These are phyloP conservation scores for Auanema sp. DNA, from an alignment of 2,888 invertebrate genomes.

Conservation along the genomic window DNA sequence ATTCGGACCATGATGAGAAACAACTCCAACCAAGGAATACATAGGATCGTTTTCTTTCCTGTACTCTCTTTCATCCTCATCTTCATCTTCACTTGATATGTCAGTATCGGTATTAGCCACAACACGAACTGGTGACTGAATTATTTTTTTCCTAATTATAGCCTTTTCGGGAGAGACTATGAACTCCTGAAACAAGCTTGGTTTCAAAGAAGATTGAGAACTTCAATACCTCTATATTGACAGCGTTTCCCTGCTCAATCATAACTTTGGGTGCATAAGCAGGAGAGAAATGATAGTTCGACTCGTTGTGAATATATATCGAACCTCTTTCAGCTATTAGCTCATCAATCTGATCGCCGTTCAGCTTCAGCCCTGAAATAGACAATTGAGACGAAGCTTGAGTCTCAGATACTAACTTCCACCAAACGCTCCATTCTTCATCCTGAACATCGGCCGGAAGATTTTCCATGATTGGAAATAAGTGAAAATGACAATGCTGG, in stretches of 20 bases:
- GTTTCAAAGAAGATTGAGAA: background rate
- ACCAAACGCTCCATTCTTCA: background rate
- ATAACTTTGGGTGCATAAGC: background rate
- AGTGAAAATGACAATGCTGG: background rate
- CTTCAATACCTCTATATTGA: background rate
- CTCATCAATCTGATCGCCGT: background rate
- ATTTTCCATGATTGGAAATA: background rate
- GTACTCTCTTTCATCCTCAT: background rate
- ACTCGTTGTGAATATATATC: conserved; percentile 5
- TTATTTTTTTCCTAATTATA: background rate
- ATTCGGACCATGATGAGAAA: no score
- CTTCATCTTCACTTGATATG: background rate
- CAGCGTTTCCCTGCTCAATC: background rate
- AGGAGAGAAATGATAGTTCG: conserved; percentile 2
- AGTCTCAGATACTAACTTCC: background rate
- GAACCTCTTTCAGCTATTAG: background rate
- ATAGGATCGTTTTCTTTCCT: background rate
- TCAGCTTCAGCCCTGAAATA: no score
- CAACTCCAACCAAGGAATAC: background rate
- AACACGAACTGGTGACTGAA: no score
- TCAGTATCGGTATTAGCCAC: no score
- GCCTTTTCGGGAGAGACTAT: background rate
- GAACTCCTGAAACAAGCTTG: background rate
- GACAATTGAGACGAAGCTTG: background rate
- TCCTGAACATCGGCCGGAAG: background rate